These are phyloP conservation scores for Bos javanicus DNA, from an alignment of 2,113 vertebrate species.

Conservation along the genomic window DNA sequence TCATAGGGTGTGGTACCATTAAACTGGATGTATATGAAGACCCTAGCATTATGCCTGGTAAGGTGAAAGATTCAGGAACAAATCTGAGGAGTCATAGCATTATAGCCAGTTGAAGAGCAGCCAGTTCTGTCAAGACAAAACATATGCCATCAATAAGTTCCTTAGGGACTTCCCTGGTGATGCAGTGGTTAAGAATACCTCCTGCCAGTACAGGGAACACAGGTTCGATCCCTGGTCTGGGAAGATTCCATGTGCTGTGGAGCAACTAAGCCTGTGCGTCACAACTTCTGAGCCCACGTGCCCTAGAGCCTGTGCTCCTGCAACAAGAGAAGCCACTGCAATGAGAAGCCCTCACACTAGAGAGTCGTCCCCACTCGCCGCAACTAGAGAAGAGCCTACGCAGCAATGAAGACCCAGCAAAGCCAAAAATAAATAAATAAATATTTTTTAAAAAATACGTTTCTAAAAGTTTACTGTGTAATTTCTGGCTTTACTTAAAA, in stretches of 20 bases:
- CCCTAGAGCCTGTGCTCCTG: not conserved
- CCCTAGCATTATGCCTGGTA: not conserved
- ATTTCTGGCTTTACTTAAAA: slow-evolving; percentile 56
- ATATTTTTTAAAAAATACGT: not conserved
- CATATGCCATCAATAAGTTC: not conserved
- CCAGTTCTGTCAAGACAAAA: slow-evolving; percentile 27
- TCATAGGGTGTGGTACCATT: not conserved
- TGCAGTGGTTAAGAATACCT: not conserved
- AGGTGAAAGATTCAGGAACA: slow-evolving; percentile 9
- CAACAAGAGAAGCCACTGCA: not conserved
- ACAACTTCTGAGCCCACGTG: not conserved
- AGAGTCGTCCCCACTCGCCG: not conserved
- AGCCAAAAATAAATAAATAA: not conserved
- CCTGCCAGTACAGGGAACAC: not conserved
- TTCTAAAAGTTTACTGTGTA: not conserved
- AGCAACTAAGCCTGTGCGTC: not conserved
- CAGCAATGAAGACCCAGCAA: not conserved
- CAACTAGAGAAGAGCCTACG: not conserved
- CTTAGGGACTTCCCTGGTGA: not conserved
- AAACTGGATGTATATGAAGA: not conserved
- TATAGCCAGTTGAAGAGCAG: not conserved
- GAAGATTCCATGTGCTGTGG: not conserved
- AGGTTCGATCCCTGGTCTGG: not conserved
- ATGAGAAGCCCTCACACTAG: not conserved
- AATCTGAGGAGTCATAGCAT: not conserved